These are phyloP conservation scores for Petromus typicus DNA, from an alignment of 2,113 vertebrate species.

Conservation along the genomic window DNA sequence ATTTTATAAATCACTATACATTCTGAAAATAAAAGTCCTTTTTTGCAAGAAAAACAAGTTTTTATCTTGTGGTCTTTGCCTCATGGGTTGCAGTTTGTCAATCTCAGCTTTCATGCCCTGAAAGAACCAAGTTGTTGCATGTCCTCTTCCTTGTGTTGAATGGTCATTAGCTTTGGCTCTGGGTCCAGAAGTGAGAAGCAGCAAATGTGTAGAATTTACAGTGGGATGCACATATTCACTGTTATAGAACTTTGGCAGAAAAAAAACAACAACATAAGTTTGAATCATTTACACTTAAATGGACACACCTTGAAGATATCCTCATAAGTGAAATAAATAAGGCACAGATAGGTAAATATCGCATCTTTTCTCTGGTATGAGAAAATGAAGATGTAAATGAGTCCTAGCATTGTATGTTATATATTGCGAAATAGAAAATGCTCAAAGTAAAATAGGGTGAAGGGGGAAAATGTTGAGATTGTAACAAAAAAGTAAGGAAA, in stretches of 20 bases:
- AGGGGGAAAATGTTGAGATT: too few relatives aligned
- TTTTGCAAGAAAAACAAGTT: neutral
- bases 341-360: too few relatives aligned
- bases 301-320: too few relatives aligned
- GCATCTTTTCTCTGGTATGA: too few relatives aligned
- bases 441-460: too few relatives aligned
- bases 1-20: neutral
- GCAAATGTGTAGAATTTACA: neutral
- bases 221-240: neutral
- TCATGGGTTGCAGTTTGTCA: neutral
- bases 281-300: too few relatives aligned
- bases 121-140: neutral
- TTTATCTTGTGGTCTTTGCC: neutral
- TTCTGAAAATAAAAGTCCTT: neutral
- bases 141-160: neutral
- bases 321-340: too few relatives aligned
- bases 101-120: neutral
- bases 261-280: neutral
- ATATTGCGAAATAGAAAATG: too few relatives aligned
- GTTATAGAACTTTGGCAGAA: neutral
- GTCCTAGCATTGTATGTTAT: too few relatives aligned
- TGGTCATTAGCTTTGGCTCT: neutral
- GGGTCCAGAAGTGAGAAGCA: neutral
- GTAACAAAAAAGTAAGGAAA: too few relatives aligned
- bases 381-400: too few relatives aligned